Base-by-base conservation (phyloP, 2,888 invertebrate genomes). In the Lasioglossum pauxillum region DNA sequence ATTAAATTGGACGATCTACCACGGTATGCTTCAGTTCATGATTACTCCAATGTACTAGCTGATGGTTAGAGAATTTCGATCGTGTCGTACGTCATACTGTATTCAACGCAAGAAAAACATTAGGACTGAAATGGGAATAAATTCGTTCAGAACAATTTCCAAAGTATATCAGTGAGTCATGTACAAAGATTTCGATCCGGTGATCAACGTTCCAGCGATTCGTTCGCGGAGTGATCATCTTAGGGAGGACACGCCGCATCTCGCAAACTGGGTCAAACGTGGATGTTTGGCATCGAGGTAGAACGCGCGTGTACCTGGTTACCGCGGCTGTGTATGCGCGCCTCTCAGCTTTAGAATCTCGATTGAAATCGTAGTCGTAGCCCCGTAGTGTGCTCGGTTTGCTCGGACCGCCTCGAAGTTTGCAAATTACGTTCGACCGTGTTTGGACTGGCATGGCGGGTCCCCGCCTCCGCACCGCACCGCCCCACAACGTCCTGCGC, bases 211-310 rank as follows among this genome's bases (percentile, higher is more conserved):
- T 85, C 81, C 80, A 77, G 77, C 73, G 83, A 82, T 74, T 76
- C 81, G 81, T 80, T 46, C 67, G 46, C 74, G 80, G 80, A 91
- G 88, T 86, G 82, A 90, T 85, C 77, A 82, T 87, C 87, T 88
- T 87, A 81, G 60, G 79, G 64, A 12, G 67, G 75, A 74, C 73
- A 72, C 75, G 67, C 71, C 71, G 84, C 67, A 27, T 60, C 57
- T 12, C 60, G 81, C 31, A 53, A 90, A 91, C 88, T 89, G 71
- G 90, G 91, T 90, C 91, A 81, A 83, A 91, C 75, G 81, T 31
- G 82, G 75, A 78, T 44, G 53, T 49, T 23, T 35, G 67, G 19
- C 67, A 19, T 19, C 44, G 64, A 67, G 49, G 74, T 64, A 60
- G 75, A 78, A 27, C 35, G 41, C 57, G 60, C 53, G 38, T 74